Evolutionary conservation across 2,113 vertebrate species (phyloP), one percentile per base, ranked within the genome.

Genomic region (Phyllopteryx taeniolatus): DNA sequence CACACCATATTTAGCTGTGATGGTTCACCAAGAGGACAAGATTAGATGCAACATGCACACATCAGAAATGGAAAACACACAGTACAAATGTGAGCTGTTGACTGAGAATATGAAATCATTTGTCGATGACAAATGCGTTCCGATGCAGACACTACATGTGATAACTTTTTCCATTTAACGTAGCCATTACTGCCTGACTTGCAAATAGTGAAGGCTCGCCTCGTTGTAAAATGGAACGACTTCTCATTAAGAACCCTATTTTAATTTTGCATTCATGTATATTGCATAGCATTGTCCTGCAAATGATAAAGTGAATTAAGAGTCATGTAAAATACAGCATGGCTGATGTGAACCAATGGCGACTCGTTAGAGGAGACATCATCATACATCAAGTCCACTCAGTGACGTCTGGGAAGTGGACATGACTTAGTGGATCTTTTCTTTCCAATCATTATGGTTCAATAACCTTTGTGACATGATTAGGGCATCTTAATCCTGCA

Each of bases 151-250:
- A 27, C 27, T 27, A 20, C 15, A 17, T 22, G 11, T 27, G 20
- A 57, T 7, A 35, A 15, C 17, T 17, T 17, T 17, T 39, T 17
- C 35, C 35, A 63, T 63, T n/a, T 9, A 43, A 74, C 70, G 44
- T 80, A 15, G 12, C 56, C 22, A 6, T 59, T 31, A 17, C 49
- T 51, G 79, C 82, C 43, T 39, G 14, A 74, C 60, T 72, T 80
- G 78, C 79, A 85, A 66, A 86, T 81, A 9, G 68, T 64, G 78
- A 87, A 87, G 83, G 85, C 56, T 77, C 81, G 69, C 46, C 75
- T 53, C 73, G 65, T 46, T 61, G 68, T 47, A 71, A 82, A 81
- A 82, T 78, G 60, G 79, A 57, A 49, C 7, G 59, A 79, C 77
- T 83, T 68, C 67, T 75, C 71, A 68, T 73, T 75, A 35, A 53